Evolutionary conservation across 2,113 vertebrate genomes (phyloP), one percentile per base, ranked within the genome.

Genomic region (Pandion haliaetus): DNA sequence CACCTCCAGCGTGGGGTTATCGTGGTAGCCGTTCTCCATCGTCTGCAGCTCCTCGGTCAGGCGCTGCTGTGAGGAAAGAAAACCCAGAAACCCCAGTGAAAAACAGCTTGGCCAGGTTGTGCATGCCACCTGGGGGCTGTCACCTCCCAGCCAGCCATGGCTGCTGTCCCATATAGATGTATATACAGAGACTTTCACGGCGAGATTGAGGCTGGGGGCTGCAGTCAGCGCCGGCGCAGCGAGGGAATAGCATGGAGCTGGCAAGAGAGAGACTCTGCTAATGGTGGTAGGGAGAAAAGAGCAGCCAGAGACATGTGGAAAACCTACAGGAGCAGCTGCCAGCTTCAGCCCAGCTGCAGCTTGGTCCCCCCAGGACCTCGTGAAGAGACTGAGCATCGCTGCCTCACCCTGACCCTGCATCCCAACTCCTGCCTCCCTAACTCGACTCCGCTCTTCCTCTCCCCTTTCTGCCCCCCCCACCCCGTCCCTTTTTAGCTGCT

Each of bases 1-100:
- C 98, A 99, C 99, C 93, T 99, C 99, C 97, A 99, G 97, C 0
- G 99, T 99, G 8, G 99, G 99, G 94, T 99, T 99, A 97, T 99
- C 99, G 0, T 99, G 99, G 98, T 99, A 99, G 74, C 99, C 99
- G 0, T 99, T 99, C 98, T 99, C 99, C 94, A 99, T 98, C 0
- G 99, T 99, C 93, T 99, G 99, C 77, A 99, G 98, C 98, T 99
- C 99, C 95, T 99, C 99, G 0, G 99, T 99, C 93, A 99, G 98
- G 74, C 99, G 99, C 98, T 99, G 99, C 99, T 99, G 92, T 6
- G 34, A 72, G 67, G 67, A 91, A 92, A 93, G 85, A 70, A 84
- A 93, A 84, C n/a, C 38, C 62, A 69, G 82, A 49, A 83, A 90
- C 40, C 57, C 76, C 18, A 7, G 10, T 92, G 87, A 90, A 44